Evolutionary conservation across 2,113 vertebrate genomes (phyloP).

Genomic region (Elgaria multicarinata): DNA sequence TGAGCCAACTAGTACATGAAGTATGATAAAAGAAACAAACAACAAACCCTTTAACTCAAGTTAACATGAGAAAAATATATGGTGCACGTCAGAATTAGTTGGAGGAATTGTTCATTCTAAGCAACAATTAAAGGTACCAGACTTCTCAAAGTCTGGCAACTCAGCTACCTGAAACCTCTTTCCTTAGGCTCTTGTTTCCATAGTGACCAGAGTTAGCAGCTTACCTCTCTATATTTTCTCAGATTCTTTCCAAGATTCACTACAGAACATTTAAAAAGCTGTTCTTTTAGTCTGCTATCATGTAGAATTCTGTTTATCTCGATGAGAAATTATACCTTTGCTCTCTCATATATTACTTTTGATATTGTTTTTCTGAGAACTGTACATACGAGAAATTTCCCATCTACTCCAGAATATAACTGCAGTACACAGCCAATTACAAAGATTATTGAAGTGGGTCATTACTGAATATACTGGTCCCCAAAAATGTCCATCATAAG

Average conservation of each 20-base stretch:
- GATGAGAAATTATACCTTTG: not conserved
- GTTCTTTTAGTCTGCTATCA: not conserved
- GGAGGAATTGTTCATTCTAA: not conserved
- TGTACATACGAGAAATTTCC: not conserved
- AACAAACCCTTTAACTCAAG: not conserved
- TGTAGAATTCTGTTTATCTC: not conserved
- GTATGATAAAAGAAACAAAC: too few relatives aligned
- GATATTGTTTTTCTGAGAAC: not conserved
- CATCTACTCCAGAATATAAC: not conserved
- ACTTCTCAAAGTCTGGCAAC: not conserved
- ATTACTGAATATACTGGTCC: not conserved
- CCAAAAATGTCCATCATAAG: not conserved
- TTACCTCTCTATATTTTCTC: not conserved
- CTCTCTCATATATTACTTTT: not conserved
- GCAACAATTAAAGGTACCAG: too few relatives aligned
- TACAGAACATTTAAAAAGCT: not conserved
- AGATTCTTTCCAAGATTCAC: not conserved
- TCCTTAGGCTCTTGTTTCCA: slow-evolving; percentile 10
- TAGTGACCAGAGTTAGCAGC: slow-evolving; percentile 23
- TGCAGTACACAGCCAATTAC: not conserved
- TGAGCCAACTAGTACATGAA: too few relatives aligned
- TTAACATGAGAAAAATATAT: not conserved
- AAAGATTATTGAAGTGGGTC: not conserved
- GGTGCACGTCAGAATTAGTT: not conserved
- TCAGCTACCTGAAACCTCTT: not conserved